Base-by-base conservation (phyloP, 2,888 invertebrate genomes). In the Glaucopsyche alexis region DNA sequence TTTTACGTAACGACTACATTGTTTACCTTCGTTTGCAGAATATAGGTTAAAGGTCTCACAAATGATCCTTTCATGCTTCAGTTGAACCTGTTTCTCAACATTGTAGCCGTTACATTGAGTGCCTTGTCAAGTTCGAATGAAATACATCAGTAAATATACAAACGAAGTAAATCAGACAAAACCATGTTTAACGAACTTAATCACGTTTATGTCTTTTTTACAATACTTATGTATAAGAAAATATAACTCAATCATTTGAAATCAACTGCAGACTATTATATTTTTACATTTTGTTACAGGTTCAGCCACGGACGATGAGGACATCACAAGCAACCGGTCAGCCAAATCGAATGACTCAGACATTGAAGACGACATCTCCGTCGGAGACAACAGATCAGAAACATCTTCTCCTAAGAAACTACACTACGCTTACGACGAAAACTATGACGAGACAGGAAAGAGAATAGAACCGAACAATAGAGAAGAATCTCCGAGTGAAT, bases 381-480 rank as follows among this genome's bases (percentile, higher is more conserved):
- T 93, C 38, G 89, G 93, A 3, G 89, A 92, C 77, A 91, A 92
- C 74, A 85, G 93, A 77, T 90, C 93, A 72, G 89, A 91, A 60
- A 82, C 90, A 0, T 91, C 90, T 0, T 85, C 87, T 0, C 87
- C 88, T 5, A 84, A 84, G 74, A 84, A 85, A 76, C 75, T 77
- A 11, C 79, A 81, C 16, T 83, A 78, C 9, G 74, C 79, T 5
- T 84, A 81, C 42, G 81, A 78, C 5, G 81, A 81, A 5, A 81
- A 78, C 40, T 83, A 81, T 65, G 82, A 81, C 71, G 85, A 84
- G 74, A 84, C 84, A 75, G 74, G 77, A 60, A 60, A 60, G 7
- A 73, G 74, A 70, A 52, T 69, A 13, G 78, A 76, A 16, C 76
- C 79, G 0, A 86, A 29, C 29, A 29, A 79, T 11, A 87, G 86